phyloP scores from a whole-genome alignment of 2,888 invertebrate genomes.

The Agrilus mali region DNA sequence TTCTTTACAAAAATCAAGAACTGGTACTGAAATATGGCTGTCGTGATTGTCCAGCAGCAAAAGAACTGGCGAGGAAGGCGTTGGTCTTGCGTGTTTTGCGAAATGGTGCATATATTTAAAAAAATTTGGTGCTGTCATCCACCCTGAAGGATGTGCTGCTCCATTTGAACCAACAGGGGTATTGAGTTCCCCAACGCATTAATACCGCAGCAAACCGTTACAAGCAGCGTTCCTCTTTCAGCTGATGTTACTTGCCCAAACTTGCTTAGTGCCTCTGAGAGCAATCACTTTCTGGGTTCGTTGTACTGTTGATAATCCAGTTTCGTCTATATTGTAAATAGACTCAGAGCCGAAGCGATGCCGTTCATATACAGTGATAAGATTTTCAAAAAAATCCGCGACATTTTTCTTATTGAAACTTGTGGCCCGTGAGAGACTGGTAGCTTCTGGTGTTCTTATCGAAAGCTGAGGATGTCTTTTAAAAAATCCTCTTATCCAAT shows the following conservation, averaged over 20 bases:
- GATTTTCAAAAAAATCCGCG: not conserved
- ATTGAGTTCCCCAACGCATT: constrained; percentile 23
- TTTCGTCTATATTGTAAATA: constrained; percentile 3
- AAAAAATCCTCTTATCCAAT: constrained; percentile 12
- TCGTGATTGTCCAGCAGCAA: constrained; percentile 25
- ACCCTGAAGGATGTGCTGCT: constrained; percentile 19
- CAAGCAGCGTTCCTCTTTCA: constrained; percentile 24
- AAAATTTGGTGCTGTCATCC: constrained; percentile 21
- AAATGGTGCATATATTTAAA: not conserved
- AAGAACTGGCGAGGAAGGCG: no score
- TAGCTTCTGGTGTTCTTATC: constrained; percentile 8
- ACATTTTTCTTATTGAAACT: constrained; percentile 1
- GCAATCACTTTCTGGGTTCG: constrained; percentile 5
- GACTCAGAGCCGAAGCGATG: not conserved
- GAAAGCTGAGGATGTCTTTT: constrained; percentile 9
- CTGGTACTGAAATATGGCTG: constrained; percentile 19
- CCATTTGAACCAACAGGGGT: constrained; percentile 19
- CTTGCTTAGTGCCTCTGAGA: constrained; percentile 22
- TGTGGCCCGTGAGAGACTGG: not conserved
- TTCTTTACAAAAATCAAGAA: constrained; percentile 21
- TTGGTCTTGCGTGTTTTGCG: no score
- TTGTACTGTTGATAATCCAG: not conserved
- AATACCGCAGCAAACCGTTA: constrained; percentile 22
- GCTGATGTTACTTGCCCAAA: no score
- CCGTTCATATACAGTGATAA: not conserved